These are phyloP conservation scores for Drosophila paranaensis DNA, from an alignment of 2,888 invertebrate species.

Conservation along the genomic window DNA sequence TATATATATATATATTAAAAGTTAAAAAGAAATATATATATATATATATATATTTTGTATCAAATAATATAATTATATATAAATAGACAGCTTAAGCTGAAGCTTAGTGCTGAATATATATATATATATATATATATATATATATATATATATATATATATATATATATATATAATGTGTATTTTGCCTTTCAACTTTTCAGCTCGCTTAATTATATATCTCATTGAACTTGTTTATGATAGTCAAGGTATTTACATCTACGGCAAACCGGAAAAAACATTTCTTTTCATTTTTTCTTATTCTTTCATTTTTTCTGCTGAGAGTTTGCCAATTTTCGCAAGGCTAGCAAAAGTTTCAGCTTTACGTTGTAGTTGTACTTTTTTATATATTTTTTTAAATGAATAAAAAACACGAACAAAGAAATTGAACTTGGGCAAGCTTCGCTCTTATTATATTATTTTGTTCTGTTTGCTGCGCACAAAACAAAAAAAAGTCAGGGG, in stretches of 20 bases:
- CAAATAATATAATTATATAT: no score
- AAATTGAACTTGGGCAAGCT: conserved; percentile 66
- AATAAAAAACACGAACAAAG: conserved; percentile 59
- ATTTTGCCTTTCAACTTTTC: background rate
- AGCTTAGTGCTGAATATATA: background rate
- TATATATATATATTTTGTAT: no score
- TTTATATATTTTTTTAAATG: conserved; percentile 21
- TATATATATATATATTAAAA: no score
- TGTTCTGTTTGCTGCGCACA: conserved; percentile 20
- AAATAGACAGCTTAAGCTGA: no score
- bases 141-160: background rate
- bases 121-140: background rate
- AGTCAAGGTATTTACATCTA: conserved; percentile 12
- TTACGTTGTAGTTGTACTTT: conserved; percentile 41
- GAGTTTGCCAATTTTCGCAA: conserved; percentile 47
- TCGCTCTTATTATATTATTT: conserved; percentile 1
- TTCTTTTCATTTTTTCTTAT: background rate
- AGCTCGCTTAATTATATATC: background rate
- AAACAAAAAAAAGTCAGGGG: conserved; percentile 30
- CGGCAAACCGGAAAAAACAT: conserved; percentile 15
- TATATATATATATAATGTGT: background rate
- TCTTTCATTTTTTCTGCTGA: conserved; percentile 12
- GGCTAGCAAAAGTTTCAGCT: conserved; percentile 62
- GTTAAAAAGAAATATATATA: no score
- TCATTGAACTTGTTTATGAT: conserved; percentile 8